Conservation (phyloP, 2,113 vertebrate species). For the Pterocles orientalis region DNA sequence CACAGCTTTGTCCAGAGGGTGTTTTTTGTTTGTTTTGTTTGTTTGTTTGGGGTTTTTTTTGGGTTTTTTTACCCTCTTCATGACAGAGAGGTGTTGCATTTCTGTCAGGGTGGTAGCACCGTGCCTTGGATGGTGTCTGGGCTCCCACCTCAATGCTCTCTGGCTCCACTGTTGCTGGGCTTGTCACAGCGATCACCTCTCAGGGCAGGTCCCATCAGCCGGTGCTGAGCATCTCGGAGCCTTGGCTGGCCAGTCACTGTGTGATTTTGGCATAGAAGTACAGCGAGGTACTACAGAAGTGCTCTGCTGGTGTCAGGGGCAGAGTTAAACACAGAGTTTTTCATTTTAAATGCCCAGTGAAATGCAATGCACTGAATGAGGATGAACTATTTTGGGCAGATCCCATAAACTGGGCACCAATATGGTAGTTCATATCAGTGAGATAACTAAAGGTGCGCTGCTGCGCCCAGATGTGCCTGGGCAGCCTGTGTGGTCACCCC, state of each 20-base stretch:
- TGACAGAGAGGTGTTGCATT: neutral
- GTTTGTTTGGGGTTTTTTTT: neutral
- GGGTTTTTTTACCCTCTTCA: neutral
- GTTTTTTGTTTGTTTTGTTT: neutral
- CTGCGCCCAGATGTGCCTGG: neutral
- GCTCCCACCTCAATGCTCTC: neutral
- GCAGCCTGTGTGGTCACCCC: neutral
- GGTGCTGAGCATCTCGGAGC: too few relatives aligned
- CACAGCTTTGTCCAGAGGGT: constrained; percentile 2
- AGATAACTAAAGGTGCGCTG: neutral
- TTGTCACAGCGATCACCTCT: neutral
- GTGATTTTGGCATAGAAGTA: neutral
- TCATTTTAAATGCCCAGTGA: neutral
- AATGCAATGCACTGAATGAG: neutral
- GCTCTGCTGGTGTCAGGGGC: neutral
- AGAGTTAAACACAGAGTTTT: neutral
- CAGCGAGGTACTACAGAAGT: neutral
- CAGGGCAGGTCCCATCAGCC: neutral
- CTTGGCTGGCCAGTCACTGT: rapidly evolving
- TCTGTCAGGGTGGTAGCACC: neutral
- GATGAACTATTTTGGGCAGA: neutral
- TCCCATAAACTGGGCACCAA: neutral
- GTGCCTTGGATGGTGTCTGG: neutral
- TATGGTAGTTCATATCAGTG: neutral
- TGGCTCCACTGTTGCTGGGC: neutral